Conservation (phyloP, 2,888 invertebrate genomes). For the Ecliptopera silaceata region DNA sequence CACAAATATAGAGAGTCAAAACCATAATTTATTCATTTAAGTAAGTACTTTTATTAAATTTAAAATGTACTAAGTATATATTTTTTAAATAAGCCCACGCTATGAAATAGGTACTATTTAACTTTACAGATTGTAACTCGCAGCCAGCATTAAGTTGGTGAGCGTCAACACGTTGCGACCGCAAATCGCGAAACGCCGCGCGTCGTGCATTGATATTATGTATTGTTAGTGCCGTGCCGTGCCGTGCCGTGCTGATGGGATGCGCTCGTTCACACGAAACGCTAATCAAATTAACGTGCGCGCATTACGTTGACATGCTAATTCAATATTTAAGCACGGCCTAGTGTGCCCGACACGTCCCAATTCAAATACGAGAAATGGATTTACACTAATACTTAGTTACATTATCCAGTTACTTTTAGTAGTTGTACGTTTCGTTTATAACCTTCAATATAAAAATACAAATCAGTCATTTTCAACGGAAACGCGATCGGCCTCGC, state of each 20-base stretch:
- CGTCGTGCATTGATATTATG: neutral
- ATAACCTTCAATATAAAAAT: too few species aligned
- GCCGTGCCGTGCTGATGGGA: too few species aligned
- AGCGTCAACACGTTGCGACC: conserved; percentile 1
- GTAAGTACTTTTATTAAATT: too few species aligned
- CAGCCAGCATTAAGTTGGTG: neutral
- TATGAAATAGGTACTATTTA: too few species aligned
- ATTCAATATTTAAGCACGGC: conserved; percentile 2
- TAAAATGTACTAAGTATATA: too few species aligned
- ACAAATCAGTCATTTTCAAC: too few species aligned
- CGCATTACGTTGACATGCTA: conserved; percentile 2
- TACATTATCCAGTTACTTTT: too few species aligned
- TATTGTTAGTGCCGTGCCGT: too few species aligned
- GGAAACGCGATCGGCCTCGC: too few species aligned
- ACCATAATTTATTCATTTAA: neutral
- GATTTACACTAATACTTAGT: too few species aligned
- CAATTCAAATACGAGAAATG: neutral
- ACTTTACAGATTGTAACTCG: neutral
- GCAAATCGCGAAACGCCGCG: conserved; percentile 1
- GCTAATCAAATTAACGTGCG: conserved; percentile 10
- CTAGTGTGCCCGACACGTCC: neutral
- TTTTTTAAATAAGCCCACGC: too few species aligned
- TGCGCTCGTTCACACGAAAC: neutral
- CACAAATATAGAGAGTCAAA: neutral
- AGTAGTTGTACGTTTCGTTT: too few species aligned